Evolutionary conservation across 2,797 vertebrate genomes (phyloP).

Genomic region (Hylomyscus alleni): DNA sequence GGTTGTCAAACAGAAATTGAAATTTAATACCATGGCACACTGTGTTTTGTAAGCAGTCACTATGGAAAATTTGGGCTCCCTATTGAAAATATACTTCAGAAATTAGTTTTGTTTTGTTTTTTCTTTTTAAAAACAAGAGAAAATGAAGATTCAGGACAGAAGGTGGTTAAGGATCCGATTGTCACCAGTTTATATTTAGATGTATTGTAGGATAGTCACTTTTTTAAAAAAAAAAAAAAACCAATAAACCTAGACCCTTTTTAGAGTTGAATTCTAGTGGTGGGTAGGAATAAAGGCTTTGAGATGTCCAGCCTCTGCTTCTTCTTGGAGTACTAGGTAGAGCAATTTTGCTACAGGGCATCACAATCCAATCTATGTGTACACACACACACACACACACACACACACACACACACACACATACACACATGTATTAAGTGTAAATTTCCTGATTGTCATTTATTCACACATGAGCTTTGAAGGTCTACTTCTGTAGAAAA

Average conservation of each 20-base stretch:
- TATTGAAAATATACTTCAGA: background rate
- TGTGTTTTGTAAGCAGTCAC: background rate
- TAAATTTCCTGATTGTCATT: background rate
- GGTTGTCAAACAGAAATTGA: background rate
- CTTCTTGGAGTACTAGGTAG: background rate
- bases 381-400: rapidly evolving
- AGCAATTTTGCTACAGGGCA: background rate
- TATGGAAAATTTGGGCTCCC: background rate
- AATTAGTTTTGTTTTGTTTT: background rate
- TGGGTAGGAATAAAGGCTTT: background rate
- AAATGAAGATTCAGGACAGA: background rate
- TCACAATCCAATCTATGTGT: background rate
- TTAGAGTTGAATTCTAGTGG: constrained; percentile 3
- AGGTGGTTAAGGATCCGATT: background rate
- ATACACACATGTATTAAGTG: background rate
- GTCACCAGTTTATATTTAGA: background rate
- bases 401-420: background rate
- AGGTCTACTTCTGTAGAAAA: background rate
- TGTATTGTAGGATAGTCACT: background rate
- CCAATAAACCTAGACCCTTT: background rate
- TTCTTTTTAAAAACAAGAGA: background rate
- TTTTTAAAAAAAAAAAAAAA: too few relatives aligned
- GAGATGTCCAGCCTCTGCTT: background rate
- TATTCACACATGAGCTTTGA: background rate
- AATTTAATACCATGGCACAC: background rate